Base-by-base conservation (phyloP, 2,888 invertebrate genomes). In the Tuta absoluta region DNA sequence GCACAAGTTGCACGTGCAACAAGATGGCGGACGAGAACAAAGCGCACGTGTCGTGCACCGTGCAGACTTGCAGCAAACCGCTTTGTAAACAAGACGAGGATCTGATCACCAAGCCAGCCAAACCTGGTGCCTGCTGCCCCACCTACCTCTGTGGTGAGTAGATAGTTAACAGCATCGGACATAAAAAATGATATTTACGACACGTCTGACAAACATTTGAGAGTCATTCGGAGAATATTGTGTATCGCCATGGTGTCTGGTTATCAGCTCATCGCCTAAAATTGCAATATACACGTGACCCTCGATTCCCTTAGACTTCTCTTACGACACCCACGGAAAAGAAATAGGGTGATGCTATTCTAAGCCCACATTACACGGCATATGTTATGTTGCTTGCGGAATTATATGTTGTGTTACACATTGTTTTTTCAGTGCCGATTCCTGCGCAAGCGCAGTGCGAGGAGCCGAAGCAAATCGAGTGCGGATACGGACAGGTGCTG, bases 1-100 rank as follows among this genome's bases (percentile, higher is more conserved):
- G 97, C 78, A 96, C 95, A 0, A 92, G 86, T 21, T 97, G 97
- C 77, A 87, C 91, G 33, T 97, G 97, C 80, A 91, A 91, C 63
- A 87, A 83, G 61, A 69, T 80, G n/a, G 0, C 75, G 0, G 74
- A 68, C 0, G 74, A 74, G 58, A 68, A 70, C 66, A 71, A 68
- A 62, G 90, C 79, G 89, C 94, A 71, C 68, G 92, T 94, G 24
- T 84, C 92, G 60, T 96, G 96, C 79, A 92, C 93, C n/a, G 93
- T 92, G 28, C 93, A 92, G 93, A 77, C 92, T 87, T 72, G 93
- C 91, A 85, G 92, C 10, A 94, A 94, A 73, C 93, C 94, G 41
- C 91, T 92, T 63, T 95, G 95, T 69, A 91, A 88, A 58, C 86
- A 81, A 48, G 84, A 91, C 0, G 86, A 94, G 45, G 87, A 93